Base-by-base conservation (phyloP, 2,113 vertebrate genomes). In the Aplodontia rufa region DNA sequence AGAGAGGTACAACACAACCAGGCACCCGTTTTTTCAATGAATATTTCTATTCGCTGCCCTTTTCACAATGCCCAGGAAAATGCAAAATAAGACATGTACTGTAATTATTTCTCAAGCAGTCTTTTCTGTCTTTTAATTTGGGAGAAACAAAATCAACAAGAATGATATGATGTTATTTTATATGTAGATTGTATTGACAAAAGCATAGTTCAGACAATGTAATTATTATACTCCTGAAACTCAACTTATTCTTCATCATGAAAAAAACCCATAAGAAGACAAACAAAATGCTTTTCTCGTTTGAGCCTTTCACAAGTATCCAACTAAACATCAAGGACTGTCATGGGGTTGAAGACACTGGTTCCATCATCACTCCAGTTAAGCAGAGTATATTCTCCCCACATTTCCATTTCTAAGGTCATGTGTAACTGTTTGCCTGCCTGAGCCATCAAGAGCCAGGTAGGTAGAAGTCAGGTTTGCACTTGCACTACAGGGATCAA, bases 211-310 rank as follows among this genome's bases (percentile, higher is more conserved):
- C 49, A 94, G 86, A 72, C 26, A 40, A 92, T 64, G 4, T 45
- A 71, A 74, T 72, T 83, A 53, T 75, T 60, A 20, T 20, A 12
- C 14, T 76, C 42, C 28, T 71, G 0, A n/a, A 78, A 96, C 82
- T 94, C 71, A 84, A 82, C 16, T 45, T 83, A 78, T n/a, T 91
- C 40, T 84, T 75, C 71, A 64, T 71, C 58, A 40, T 35, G 1
- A 20, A 58, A 40, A 86, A 42, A 58, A 20, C 16, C 51, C 17
- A 30, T 20, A 68, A 86, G 37, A 68, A 47, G 3, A 49, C 64
- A 49, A 93, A 24, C 32, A 64, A 95, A 91, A 79, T 71, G 47
- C 68, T 81, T 85, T 92, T 80, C 53, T 93, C 49, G 20, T 32
- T 66, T 75, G n/a, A 87, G 40, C n/a, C 37, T 60, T 81, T 93